These are phyloP conservation scores for Sphaerophoria taeniata DNA, from an alignment of 2,888 invertebrate species.

Conservation along the genomic window DNA sequence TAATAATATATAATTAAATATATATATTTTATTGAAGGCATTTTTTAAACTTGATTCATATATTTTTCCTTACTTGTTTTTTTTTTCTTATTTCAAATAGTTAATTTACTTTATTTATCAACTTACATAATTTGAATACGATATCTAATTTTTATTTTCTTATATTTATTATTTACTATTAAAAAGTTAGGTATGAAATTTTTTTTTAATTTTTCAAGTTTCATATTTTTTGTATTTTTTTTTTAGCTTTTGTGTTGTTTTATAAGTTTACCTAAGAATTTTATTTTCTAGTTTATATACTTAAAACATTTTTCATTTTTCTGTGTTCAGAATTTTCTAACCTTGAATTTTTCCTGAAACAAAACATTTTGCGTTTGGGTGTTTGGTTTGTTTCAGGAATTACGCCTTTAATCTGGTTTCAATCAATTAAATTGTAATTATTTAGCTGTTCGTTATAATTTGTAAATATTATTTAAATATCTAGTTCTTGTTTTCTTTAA, in stretches of 20 bases:
- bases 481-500: slow-evolving; percentile 70
- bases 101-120: slow-evolving; percentile 69
- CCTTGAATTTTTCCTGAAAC: no score
- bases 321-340: no score
- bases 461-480: slow-evolving; percentile 70
- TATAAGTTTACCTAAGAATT: slow-evolving; percentile 63
- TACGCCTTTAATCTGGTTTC: slow-evolving; percentile 42
- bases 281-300: slow-evolving; percentile 63
- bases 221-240: slow-evolving; percentile 62
- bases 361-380: no score
- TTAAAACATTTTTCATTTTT: slow-evolving; percentile 51
- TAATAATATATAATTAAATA: slow-evolving; percentile 72
- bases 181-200: slow-evolving; percentile 74
- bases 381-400: slow-evolving; percentile 48
- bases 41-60: slow-evolving; percentile 75
- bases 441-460: slow-evolving; percentile 60
- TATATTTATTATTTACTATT: slow-evolving; percentile 68
- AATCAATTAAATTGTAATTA: slow-evolving; percentile 68
- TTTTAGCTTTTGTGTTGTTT: background rate
- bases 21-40: slow-evolving; percentile 70
- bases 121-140: slow-evolving; percentile 75
- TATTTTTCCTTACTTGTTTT: slow-evolving; percentile 58
- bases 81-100: slow-evolving; percentile 69
- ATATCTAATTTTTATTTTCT: slow-evolving; percentile 69
- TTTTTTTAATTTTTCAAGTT: slow-evolving; percentile 75